Percentiles rank a stretch among this genome's conserved stretches.
These are phyloP conservation scores for Hermetia illucens DNA, from an alignment of 1,140 invertebrate genomes.

Conservation along the genomic window DNA sequence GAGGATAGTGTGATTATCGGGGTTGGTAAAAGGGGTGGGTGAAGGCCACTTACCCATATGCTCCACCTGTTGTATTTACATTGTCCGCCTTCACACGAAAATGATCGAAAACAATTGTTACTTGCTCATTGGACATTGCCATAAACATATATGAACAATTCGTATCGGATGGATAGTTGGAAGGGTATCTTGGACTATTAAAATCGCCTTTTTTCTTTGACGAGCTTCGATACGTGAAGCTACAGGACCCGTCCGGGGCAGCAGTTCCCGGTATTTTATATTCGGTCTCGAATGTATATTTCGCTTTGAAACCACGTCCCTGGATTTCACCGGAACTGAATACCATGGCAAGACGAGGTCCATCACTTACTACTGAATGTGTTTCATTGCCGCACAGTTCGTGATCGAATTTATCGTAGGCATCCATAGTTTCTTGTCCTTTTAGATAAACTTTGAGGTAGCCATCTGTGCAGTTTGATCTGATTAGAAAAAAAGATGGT, in stretches of 20 bases:
- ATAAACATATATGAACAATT: constrained; percentile 86
- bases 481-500: constrained; percentile 17
- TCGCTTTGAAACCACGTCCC: constrained; percentile 81
- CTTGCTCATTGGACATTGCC: constrained; percentile 75
- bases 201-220: constrained; percentile 77
- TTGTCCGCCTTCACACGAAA: constrained; percentile 71
- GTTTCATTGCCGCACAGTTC: constrained; percentile 72
- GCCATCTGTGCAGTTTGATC: constrained; percentile 67
- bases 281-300: constrained; percentile 41
- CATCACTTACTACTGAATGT: constrained; percentile 66
- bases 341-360: constrained; percentile 83
- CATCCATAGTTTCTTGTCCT: constrained; percentile 83
- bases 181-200: constrained; percentile 90
- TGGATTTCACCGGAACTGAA: constrained; percentile 81
- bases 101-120: constrained; percentile 82
- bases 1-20: neutral
- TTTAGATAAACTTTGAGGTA: constrained; percentile 84
- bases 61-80: constrained; percentile 40
- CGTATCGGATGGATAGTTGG: constrained; percentile 85
- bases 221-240: constrained; percentile 79
- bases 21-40: neutral
- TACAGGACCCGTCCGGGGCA: constrained; percentile 75
- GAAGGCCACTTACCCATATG: constrained; percentile 38
- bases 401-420: constrained; percentile 83
- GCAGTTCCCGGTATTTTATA: constrained; percentile 91